Conservation (phyloP, 92 coral and sea anemone genomes). For the Isaurus tuberculatus region DNA sequence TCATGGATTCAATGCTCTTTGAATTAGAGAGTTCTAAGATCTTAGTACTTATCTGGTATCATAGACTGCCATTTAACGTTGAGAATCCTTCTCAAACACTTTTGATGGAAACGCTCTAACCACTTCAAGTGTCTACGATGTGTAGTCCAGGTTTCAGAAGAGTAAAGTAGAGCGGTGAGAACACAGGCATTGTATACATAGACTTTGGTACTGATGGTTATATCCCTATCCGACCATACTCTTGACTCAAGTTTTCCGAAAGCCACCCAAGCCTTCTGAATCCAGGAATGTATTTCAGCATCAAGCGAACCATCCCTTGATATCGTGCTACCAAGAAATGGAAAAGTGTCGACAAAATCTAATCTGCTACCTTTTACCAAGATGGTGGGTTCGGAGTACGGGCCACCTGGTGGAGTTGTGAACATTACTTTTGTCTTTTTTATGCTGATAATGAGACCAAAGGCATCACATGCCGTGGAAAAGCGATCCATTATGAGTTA, state of each 20-base stretch:
- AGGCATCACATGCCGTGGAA: slow-evolving; percentile 29
- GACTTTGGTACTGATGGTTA: slow-evolving; percentile 26
- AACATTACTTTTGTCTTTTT: slow-evolving; percentile 32
- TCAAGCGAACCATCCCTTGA: slow-evolving; percentile 24
- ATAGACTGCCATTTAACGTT: slow-evolving; percentile 25
- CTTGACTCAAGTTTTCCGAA: slow-evolving; percentile 4
- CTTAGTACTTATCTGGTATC: slow-evolving; percentile 22
- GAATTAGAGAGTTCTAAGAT: slow-evolving; percentile 11
- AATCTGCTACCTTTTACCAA: slow-evolving; percentile 38
- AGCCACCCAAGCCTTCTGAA: slow-evolving; percentile 33
- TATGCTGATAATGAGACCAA: slow-evolving; percentile 46
- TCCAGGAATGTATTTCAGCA: slow-evolving; percentile 27
- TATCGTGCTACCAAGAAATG: slow-evolving; percentile 51
- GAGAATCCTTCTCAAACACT: slow-evolving; percentile 35
- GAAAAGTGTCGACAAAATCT: slow-evolving; percentile 34
- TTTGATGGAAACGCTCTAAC: slow-evolving; percentile 36
- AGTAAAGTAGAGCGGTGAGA: slow-evolving; percentile 36
- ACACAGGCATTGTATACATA: slow-evolving; percentile 50
- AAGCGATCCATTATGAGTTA: slow-evolving; percentile 27
- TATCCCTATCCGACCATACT: slow-evolving; percentile 24
- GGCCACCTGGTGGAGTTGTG: slow-evolving; percentile 18
- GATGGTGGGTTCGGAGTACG: slow-evolving; percentile 26
- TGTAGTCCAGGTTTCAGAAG: slow-evolving; percentile 52
- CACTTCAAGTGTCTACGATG: not conserved
- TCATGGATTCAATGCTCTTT: slow-evolving; percentile 13